A percentile compares a stretch with the other conserved stretches of the same genome.
Evolutionary conservation across 2,797 vertebrate species (phyloP).

Genomic region (Astyanax mexicanus): DNA sequence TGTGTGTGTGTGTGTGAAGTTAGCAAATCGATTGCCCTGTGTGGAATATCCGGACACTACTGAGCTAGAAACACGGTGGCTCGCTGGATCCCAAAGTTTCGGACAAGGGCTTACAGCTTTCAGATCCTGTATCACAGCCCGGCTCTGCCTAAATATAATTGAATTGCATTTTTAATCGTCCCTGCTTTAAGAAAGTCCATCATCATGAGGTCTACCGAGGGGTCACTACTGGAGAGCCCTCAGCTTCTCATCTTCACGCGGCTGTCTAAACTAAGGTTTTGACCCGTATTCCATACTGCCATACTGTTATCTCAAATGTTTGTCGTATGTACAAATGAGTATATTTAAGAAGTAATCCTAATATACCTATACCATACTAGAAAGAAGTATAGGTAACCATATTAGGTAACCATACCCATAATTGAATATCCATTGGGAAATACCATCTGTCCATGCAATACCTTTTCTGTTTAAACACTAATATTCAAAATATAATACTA

Average conservation of each 20-base stretch:
- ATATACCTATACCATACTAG: too few relatives aligned
- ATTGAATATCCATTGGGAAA: neutral
- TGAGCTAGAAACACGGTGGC: conserved; percentile 58
- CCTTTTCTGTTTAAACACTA: too few relatives aligned
- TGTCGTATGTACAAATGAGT: too few relatives aligned
- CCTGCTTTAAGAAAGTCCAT: conserved; percentile 67
- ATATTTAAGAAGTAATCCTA: too few relatives aligned
- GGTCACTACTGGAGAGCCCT: neutral
- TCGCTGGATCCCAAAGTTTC: conserved; percentile 81
- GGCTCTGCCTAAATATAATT: conserved; percentile 84
- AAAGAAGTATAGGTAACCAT: neutral
- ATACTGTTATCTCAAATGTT: too few relatives aligned
- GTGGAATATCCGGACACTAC: conserved; percentile 7
- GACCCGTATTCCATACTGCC: neutral
- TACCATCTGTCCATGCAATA: too few relatives aligned
- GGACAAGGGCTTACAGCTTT: conserved; percentile 76
- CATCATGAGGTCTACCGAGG: conserved; percentile 8
- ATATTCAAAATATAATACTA: too few relatives aligned
- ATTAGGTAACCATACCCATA: neutral
- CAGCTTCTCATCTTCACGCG: neutral
- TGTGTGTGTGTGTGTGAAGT: neutral
- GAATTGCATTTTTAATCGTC: conserved; percentile 82
- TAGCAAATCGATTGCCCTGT: neutral
- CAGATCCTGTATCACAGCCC: conserved; percentile 85
- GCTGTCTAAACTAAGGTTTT: neutral